Evolutionary conservation across 2,888 invertebrate species (phyloP).

Genomic region (Melieria crassipennis): DNA sequence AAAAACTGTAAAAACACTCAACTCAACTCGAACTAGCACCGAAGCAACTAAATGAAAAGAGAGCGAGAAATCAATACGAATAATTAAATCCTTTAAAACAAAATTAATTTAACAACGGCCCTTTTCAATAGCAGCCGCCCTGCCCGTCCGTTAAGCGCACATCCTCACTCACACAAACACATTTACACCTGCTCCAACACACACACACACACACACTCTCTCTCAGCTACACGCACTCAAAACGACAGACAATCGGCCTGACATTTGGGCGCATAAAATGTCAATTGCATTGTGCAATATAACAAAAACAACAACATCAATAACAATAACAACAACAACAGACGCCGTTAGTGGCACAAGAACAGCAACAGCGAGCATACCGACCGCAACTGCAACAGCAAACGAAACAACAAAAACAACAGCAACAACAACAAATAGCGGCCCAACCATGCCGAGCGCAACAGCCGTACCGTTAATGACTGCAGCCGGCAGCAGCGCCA

Average conservation of each 20-base stretch:
- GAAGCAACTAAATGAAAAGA: no score
- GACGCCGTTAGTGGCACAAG: constrained; percentile 12
- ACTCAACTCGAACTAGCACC: no score
- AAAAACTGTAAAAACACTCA: no score
- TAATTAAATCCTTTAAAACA: no score
- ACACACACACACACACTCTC: no score
- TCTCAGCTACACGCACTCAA: not conserved
- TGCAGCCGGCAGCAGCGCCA: constrained; percentile 23
- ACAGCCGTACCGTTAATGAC: constrained; percentile 25
- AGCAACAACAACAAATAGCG: constrained; percentile 18
- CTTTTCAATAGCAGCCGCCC: no score
- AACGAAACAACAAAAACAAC: constrained; percentile 26
- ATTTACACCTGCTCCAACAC: no score
- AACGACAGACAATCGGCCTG: not conserved
- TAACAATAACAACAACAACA: constrained; percentile 32
- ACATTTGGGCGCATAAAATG: constrained; percentile 21
- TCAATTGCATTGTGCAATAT: constrained; percentile 34
- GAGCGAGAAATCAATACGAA: no score
- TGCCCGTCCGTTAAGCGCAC: no score
- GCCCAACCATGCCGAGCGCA: constrained; percentile 15
- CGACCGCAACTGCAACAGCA: constrained; percentile 29
- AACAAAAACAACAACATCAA: constrained; percentile 35
- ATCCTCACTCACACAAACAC: no score
- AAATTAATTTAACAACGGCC: no score
- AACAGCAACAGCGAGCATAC: constrained; percentile 34